Evolutionary conservation across 2,888 invertebrate species (phyloP), one percentile per base, ranked within the genome.

Genomic region (Halictus quadricinctus): DNA sequence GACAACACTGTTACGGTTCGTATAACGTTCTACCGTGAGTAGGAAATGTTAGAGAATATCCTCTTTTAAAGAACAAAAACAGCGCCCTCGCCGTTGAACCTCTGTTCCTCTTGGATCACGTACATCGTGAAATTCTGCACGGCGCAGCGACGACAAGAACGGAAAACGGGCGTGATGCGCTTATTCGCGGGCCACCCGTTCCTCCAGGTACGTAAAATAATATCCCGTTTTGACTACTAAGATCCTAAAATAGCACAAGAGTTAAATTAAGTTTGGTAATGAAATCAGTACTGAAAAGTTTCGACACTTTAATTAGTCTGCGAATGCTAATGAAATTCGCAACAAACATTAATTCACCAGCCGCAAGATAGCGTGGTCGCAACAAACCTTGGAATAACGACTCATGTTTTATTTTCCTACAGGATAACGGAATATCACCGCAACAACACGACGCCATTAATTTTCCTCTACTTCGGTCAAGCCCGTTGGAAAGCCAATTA

Each of bases 81-180:
- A 0, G 97, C 97, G 0, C 97, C 97, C 0, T 96, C 97, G 4
- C 97, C 97, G 0, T 95, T 97, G 72, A 97, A 97, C 93, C 95
- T 97, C 79, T 94, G 97, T 87, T 96, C 96, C 2, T 96, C 95
- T 4, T 95, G 96, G 95, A 93, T 95, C 36, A 93, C 94, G 81
- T 95, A 95, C 91, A 91, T 96, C 21, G 90, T 94, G 58, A 94
- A 94, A 76, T 87, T 94, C 36, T 95, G 94, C 88, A 95, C 94
- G 88, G 93, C 93, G 80, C 95, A 93, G 90, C 93, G 89, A 88
- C 92, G 92, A 66, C 92, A 90, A 64, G 93, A 91, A 94, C 94
- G 88, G 88, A 93, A 86, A 70, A 80, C 90, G 78, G 91, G 86
- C 48, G 91, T 92, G 15, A 92, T 92, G 87, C 90, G 91, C 64